Evolutionary conservation across 2,113 vertebrate species (phyloP), one percentile per base, ranked within the genome.

Genomic region (Siphamia tubifer): DNA sequence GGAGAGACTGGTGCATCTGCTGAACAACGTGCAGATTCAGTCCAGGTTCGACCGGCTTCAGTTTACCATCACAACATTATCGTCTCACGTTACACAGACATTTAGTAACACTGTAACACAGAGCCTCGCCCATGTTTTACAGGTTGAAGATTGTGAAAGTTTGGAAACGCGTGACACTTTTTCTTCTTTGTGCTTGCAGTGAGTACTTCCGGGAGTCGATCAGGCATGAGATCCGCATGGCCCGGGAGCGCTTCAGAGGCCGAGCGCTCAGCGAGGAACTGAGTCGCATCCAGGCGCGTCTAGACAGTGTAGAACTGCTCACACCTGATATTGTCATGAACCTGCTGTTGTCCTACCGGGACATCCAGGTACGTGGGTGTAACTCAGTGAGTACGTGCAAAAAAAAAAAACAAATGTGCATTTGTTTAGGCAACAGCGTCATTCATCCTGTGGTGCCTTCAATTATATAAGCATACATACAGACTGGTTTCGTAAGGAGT

Each of bases 281-380:
- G 67, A 84, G 82, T 17, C 86, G 78, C 28, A 95, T 98, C 82
- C 95, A 96, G 87, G 90, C 91, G 60, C 91, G 95, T 4, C 89
- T 98, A 79, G 96, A 98, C 83, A 95, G 93, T 0, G 89, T 97
- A n/a, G 96, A 97, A 79, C 91, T 96, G 60, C 93, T 98, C 61
- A 96, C 92, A 38, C 93, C 94, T 0, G 96, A 98, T 55, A 94
- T 98, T 1, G 81, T 98, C 72, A 93, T 96, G 87, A 97, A 94
- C 82, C 90, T 98, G 35, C 81, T 98, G 43, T 85, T 97, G 8
- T 95, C 94, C 62, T 98, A 97, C 87, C 92, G 96, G 0, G 96
- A 98, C 0, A 88, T 94, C 12, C 95, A 96, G 94, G 96, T 87
- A 39, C 27, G 74, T 60, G 4, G 51, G 16, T 32, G 8, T 3